Evolutionary conservation across 2,113 vertebrate genomes (phyloP).

Genomic region (Sialia sialis): DNA sequence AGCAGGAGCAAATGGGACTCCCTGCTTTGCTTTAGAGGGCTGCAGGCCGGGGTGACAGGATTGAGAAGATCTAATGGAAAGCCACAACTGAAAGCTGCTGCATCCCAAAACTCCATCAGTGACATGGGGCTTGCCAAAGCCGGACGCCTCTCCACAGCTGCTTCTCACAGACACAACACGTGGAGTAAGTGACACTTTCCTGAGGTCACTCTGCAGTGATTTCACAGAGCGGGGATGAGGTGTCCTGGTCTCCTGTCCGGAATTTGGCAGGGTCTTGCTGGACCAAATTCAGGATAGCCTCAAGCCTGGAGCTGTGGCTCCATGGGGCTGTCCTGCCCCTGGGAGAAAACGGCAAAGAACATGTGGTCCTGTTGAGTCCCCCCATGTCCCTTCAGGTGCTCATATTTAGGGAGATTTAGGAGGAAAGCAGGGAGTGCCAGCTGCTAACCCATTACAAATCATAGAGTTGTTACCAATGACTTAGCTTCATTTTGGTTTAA

Average conservation of each 20-base stretch:
- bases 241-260: rapidly evolving
- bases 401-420: not conserved
- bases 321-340: not conserved
- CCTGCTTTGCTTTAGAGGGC: not conserved
- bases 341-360: not conserved
- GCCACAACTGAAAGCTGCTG: rapidly evolving
- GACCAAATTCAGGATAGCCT: not conserved
- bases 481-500: not conserved
- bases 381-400: not conserved
- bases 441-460: not conserved
- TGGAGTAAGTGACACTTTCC: not conserved
- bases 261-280: not conserved
- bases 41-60: not conserved
- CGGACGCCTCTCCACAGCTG: not conserved
- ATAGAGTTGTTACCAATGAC: not conserved
- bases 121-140: rapidly evolving
- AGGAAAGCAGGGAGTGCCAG: not conserved
- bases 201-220: not conserved
- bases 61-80: not conserved
- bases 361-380: rapidly evolving
- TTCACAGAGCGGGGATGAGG: not conserved
- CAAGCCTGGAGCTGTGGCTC: rapidly evolving
- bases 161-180: not conserved
- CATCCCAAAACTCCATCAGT: not conserved
- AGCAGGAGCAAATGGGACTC: not conserved